phyloP scores from a whole-genome alignment of 2,888 invertebrate species.

The Actias luna region DNA sequence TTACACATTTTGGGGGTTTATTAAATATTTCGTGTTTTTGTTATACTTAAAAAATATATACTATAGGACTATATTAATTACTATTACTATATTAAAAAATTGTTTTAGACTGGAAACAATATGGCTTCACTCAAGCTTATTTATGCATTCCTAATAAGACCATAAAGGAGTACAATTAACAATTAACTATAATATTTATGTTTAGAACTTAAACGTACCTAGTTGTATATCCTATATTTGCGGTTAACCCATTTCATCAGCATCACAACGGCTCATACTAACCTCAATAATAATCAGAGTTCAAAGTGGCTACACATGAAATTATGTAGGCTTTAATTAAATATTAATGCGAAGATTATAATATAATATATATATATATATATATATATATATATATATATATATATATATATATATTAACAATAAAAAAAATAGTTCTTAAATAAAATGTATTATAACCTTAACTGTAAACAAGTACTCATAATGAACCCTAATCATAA shows the following conservation, averaged over 20 bases:
- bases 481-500: no score
- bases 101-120: no score
- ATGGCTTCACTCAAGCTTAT: no score
- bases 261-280: not conserved
- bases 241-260: not conserved
- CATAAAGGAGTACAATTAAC: not conserved
- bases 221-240: not conserved
- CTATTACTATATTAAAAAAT: no score
- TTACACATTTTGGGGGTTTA: not conserved
- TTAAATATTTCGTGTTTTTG: not conserved
- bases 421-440: no score
- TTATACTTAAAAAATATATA: not conserved
- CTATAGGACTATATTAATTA: no score
- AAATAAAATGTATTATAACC: no score
- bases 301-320: not conserved
- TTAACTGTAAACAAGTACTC: no score
- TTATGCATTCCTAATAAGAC: no score
- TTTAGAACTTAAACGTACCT: not conserved
- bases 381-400: no score
- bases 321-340: not conserved
- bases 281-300: not conserved
- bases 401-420: no score
- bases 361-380: no score
- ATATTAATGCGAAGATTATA: not conserved
- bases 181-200: not conserved